Conservation (phyloP, 1,140 invertebrate species). For the Bathynomus jamesi region DNA sequence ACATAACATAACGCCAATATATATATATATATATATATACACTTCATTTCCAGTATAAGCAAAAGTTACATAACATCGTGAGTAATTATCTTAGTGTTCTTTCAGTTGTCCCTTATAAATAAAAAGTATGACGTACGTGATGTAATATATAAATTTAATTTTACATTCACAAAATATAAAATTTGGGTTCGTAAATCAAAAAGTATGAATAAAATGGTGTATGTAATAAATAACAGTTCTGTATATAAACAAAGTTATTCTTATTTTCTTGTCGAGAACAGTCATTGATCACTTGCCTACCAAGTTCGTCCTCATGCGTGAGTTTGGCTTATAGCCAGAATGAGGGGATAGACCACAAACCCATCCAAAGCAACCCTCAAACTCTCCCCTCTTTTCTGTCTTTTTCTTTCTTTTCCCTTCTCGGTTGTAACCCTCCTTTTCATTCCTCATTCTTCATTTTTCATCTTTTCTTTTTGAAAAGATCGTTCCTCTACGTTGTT, state of each 20-base stretch:
- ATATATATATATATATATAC: constrained; percentile 1
- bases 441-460: no score
- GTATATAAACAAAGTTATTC: constrained; percentile 1
- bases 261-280: not conserved
- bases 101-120: no score
- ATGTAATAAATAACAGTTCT: not conserved
- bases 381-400: not conserved
- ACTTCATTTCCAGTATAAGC: not conserved
- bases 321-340: not conserved
- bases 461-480: no score
- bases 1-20: not conserved
- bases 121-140: no score
- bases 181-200: not conserved
- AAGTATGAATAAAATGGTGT: constrained; percentile 1
- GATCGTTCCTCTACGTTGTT: no score
- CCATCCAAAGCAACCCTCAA: not conserved
- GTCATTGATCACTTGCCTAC: not conserved
- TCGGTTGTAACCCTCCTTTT: not conserved
- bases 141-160: not conserved
- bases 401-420: constrained; percentile 1
- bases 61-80: no score
- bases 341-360: not conserved
- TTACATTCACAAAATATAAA: not conserved
- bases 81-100: no score
- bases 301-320: not conserved